These are phyloP conservation scores for Melangyna quadrimaculata DNA, from an alignment of 2,888 invertebrate genomes.

Conservation along the genomic window DNA sequence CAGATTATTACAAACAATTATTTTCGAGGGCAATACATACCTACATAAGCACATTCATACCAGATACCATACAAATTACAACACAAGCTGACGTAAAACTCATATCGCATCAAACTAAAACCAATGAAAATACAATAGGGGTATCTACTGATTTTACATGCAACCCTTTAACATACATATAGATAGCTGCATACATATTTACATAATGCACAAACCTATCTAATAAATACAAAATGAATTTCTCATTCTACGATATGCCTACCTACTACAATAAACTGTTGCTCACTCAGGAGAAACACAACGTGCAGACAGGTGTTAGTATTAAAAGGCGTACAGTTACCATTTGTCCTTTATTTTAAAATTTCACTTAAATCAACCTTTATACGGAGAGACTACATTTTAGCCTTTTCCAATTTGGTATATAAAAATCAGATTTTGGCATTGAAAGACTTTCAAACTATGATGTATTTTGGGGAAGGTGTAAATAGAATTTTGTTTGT, in stretches of 20 bases:
- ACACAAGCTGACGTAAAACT: neutral
- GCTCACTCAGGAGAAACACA: conserved; percentile 16
- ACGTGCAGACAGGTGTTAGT: neutral
- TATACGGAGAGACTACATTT: too few species aligned
- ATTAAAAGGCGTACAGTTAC: neutral
- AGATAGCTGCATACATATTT: too few species aligned
- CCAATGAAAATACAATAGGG: neutral
- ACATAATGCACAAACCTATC: too few species aligned
- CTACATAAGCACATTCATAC: too few species aligned
- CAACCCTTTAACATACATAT: neutral
- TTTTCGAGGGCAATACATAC: too few species aligned
- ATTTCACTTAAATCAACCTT: too few species aligned
- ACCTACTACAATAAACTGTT: conserved; percentile 62
- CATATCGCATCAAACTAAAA: neutral
- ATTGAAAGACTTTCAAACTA: too few species aligned
- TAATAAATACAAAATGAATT: conserved; percentile 16
- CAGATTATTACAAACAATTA: too few species aligned
- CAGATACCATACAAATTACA: neutral
- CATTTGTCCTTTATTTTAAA: neutral
- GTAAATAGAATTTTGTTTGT: too few species aligned
- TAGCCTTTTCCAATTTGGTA: too few species aligned
- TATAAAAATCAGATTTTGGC: too few species aligned
- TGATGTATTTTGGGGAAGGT: too few species aligned
- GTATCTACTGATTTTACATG: neutral
- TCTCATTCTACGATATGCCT: conserved; percentile 47